Percentiles rank a stretch among this genome's conserved stretches.
Conservation (phyloP, 2,797 vertebrate species). For the Serranus cabrilla region DNA sequence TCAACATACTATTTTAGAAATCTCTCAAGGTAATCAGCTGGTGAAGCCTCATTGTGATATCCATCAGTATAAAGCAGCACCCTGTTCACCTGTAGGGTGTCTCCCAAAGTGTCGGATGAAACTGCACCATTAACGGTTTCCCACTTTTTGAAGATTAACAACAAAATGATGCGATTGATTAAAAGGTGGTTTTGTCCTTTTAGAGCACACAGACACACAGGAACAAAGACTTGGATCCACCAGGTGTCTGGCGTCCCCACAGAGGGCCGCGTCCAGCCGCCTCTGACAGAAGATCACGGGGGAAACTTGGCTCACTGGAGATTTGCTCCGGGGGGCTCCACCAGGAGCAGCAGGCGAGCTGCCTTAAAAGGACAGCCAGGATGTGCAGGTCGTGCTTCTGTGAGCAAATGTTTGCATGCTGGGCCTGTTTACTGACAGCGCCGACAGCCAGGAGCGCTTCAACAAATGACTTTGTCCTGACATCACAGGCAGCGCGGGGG, state of each 20-base stretch:
- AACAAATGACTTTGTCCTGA: conserved; percentile 54
- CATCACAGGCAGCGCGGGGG: conserved; percentile 21
- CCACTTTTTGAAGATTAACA: not conserved
- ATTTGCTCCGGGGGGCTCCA: conserved; percentile 29
- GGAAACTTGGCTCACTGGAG: conserved; percentile 60
- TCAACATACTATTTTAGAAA: too few species aligned
- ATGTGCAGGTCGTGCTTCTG: conserved; percentile 65
- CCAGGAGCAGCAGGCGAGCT: conserved; percentile 34
- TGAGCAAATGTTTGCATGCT: conserved; percentile 67
- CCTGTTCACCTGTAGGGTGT: too few species aligned
- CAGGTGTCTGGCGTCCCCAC: not conserved
- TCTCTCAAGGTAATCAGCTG: too few species aligned
- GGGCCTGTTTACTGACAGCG: conserved; percentile 54
- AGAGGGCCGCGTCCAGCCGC: conserved; percentile 35
- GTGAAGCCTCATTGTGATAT: too few species aligned
- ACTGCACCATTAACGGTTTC: not conserved
- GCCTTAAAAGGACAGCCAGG: conserved; percentile 79
- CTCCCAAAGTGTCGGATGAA: too few species aligned
- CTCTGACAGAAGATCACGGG: conserved; percentile 55
- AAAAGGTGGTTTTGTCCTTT: conserved; percentile 21
- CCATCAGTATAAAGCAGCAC: too few species aligned
- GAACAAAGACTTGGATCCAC: not conserved
- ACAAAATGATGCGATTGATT: not conserved
- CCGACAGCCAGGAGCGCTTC: conserved; percentile 40
- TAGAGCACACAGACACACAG: conserved; percentile 11